Evolutionary conservation across 2,888 invertebrate species (phyloP), one percentile per base, ranked within the genome.

Genomic region (Scaptomyza cyrtandrae): DNA sequence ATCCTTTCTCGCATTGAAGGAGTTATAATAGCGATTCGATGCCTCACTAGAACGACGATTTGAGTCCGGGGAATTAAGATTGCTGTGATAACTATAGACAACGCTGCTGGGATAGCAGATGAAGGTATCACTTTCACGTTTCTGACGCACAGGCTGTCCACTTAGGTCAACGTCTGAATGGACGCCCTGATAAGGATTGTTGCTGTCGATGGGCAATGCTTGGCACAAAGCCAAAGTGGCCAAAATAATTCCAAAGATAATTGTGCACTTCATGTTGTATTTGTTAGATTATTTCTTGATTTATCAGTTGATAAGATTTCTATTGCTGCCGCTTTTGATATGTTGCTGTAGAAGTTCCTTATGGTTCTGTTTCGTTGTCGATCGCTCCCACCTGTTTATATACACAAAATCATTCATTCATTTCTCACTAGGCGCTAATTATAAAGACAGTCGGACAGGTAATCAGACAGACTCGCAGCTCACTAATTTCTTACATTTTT

Each of bases 21-120:
- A 70, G 14, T 86, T 64, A 19, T 59, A 59, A 41, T 41, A 27
- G n/a, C 48, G 63, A 6, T 60, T 48, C 1, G 37, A 57, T 0
- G 54, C 14, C 0, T 49, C 49, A 16, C 58, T 58, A 33, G 85
- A 78, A 0, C 82, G 84, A 37, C 83, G 88, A 52, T 84, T 46
- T 1, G 60, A 13, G 1, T 11, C 59, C 44, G 46, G 14, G 6
- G 50, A 41, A 31, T 53, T 64, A 6, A 56, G 48, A 37, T 27
- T 55, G n/a, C 29, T 54, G 14, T 79, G 16, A 6, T 75, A 71
- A 19, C 58, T 68, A n/a, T 86, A 88, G 29, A 83, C 83, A 0
- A 55, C 86, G 27, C 75, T 80, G 68, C 86, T 83, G 24, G 83
- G 86, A 65, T 83, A 83, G 9, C 83, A 83, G 41, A 83, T 88